These are phyloP conservation scores for Papilio gigon DNA, from an alignment of 2,888 invertebrate genomes.

Conservation along the genomic window DNA sequence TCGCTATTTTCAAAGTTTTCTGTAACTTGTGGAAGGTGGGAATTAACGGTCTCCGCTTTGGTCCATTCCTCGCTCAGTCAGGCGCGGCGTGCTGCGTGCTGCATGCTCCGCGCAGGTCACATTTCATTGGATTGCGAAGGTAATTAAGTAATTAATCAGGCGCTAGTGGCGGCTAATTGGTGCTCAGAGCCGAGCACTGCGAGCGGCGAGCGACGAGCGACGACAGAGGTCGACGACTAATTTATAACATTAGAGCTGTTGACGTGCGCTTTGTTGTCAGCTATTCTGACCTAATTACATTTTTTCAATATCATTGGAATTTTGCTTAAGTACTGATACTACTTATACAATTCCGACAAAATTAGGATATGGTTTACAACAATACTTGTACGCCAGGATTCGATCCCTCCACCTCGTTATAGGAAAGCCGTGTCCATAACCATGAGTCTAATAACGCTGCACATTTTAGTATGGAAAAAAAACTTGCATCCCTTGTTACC, in stretches of 20 bases:
- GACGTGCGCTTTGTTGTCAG: conserved; percentile 2
- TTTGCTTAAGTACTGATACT: no score
- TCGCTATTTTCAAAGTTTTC: no score
- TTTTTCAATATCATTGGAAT: no score
- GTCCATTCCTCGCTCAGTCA: not conserved
- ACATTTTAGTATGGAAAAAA: not conserved
- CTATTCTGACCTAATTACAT: no score
- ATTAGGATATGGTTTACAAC: no score
- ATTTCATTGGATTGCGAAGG: conserved; percentile 5
- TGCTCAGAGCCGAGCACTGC: conserved; percentile 4
- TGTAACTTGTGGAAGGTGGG: not conserved
- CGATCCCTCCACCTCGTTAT: no score
- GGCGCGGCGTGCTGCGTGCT: not conserved
- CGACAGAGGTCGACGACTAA: not conserved
- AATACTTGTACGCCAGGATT: no score
- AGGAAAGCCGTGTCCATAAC: no score
- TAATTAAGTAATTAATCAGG: conserved; percentile 25
- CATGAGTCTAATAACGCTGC: no score
- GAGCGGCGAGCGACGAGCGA: not conserved
- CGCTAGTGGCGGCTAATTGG: conserved; percentile 16
- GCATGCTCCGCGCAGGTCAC: conserved; percentile 9
- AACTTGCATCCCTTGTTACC: not conserved
- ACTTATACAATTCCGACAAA: no score
- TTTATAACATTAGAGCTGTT: not conserved
- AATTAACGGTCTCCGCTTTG: not conserved